Evolutionary conservation across 2,888 invertebrate species (phyloP), one percentile per base, ranked within the genome.

Genomic region (Aphidoletes aphidimyza): DNA sequence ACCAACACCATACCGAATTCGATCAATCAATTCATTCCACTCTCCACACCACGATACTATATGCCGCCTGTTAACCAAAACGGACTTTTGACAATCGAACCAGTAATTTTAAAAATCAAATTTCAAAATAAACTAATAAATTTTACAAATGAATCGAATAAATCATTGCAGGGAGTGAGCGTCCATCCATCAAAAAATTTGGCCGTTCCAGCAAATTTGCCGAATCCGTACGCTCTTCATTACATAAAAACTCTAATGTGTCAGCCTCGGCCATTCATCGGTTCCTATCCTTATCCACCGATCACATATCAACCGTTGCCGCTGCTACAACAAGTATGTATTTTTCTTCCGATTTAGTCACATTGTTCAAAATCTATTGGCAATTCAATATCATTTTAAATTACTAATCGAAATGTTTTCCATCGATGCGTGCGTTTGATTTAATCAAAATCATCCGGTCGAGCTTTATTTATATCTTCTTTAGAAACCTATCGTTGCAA

Each of bases 161-260:
- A n/a, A n/a, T n/a, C n/a, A n/a, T n/a, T n/a, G n/a, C n/a, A 69
- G 69, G 30, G 30, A 69, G 9, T 30, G 2, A 14, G 14, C 30
- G 30, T 22, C 26, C 22, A 22, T 5, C 3, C 0, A n/a, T 0
- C 69, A 30, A 30, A 26, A 69, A 30, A 37, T 81, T n/a, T 81
- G n/a, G 11, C 11, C 9, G 9, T 9, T 9, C 22, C 85, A 59
- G 86, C 86, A 42, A 78, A 36, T 37, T 6, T 22, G 8, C 3
- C 39, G 11, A 42, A 39, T 42, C 39, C 83, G 3, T 87, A 91
- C 91, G 87, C 91, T 91, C 92, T 94, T 86, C 93, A 93, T 87
- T 94, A 93, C 86, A 91, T 94, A 90, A 90, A 92, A 5, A 91
- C 92, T 2, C 89, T 93, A 86, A 91, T 93, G 89, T 93, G 93